Evolutionary conservation across 2,797 vertebrate genomes (phyloP).

Genomic region (Neosalanx taihuensis): DNA sequence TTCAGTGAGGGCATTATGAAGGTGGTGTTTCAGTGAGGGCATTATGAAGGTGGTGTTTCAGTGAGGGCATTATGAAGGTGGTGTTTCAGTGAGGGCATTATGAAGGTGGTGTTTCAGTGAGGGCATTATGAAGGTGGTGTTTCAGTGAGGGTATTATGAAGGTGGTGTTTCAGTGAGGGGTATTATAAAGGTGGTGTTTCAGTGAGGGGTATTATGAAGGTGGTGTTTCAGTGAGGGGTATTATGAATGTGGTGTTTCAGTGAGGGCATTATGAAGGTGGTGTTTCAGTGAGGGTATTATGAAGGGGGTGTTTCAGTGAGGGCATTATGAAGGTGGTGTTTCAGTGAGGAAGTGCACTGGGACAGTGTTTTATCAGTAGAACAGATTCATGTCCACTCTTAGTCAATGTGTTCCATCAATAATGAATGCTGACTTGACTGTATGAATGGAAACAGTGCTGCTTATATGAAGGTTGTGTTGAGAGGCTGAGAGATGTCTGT

Average conservation of each 20-base stretch:
- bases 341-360: conserved; percentile 14
- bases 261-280: conserved; percentile 37
- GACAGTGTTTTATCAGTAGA: conserved; percentile 23
- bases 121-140: conserved; percentile 35
- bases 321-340: conserved; percentile 32
- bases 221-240: conserved; percentile 9
- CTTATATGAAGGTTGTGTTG: conserved; percentile 13
- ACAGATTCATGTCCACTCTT: not conserved
- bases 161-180: conserved; percentile 3
- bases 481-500: not conserved
- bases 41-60: conserved; percentile 33
- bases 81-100: conserved; percentile 36
- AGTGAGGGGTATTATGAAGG: conserved; percentile 39
- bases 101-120: conserved; percentile 21
- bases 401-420: conserved; percentile 40
- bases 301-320: conserved; percentile 33
- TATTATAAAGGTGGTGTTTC: conserved; percentile 37
- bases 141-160: conserved; percentile 40
- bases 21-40: conserved; percentile 34
- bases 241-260: conserved; percentile 35
- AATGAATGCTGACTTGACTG: conserved; percentile 37
- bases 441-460: conserved; percentile 38
- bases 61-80: conserved; percentile 34
- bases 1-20: conserved; percentile 31
- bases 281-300: conserved; percentile 27